Conservation (phyloP, 2,113 vertebrate genomes). For the Cranoglanis bouderius region DNA sequence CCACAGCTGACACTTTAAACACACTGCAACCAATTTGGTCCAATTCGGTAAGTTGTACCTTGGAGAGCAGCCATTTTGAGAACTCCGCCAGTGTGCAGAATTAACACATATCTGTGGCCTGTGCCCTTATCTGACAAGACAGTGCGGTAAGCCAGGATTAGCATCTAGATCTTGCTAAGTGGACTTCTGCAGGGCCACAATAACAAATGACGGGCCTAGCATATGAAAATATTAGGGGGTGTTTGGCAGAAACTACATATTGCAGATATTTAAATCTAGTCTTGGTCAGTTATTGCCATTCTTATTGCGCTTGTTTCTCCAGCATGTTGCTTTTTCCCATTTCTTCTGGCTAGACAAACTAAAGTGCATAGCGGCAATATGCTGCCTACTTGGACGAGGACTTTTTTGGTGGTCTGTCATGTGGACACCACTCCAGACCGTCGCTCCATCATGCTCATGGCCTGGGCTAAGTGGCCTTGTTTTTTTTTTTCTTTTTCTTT, state of each 20-base stretch:
- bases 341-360: conserved; percentile 55
- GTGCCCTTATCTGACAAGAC: conserved; percentile 74
- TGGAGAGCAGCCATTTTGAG: conserved; percentile 71
- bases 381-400: conserved; percentile 59
- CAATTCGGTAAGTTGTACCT: conserved; percentile 62
- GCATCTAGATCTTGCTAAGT: conserved; percentile 76
- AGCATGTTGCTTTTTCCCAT: conserved; percentile 28
- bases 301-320: conserved; percentile 39
- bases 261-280: conserved; percentile 34
- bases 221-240: conserved; percentile 42
- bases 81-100: conserved; percentile 68
- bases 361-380: conserved; percentile 60
- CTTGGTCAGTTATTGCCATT: conserved; percentile 40
- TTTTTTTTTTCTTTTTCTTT: conserved; percentile 46
- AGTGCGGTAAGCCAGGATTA: conserved; percentile 79
- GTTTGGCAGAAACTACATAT: conserved; percentile 20
- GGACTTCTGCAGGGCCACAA: conserved; percentile 69
- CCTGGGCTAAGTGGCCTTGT: conserved; percentile 71
- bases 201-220: conserved; percentile 49
- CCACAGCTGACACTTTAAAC: conserved; percentile 42
- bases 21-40: conserved; percentile 57
- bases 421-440: conserved; percentile 66
- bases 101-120: conserved; percentile 63
- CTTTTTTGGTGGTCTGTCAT: conserved; percentile 73
- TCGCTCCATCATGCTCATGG: conserved; percentile 67